phyloP scores from a whole-genome alignment of 2,888 invertebrate genomes.

The Crepidodera aurea region DNA sequence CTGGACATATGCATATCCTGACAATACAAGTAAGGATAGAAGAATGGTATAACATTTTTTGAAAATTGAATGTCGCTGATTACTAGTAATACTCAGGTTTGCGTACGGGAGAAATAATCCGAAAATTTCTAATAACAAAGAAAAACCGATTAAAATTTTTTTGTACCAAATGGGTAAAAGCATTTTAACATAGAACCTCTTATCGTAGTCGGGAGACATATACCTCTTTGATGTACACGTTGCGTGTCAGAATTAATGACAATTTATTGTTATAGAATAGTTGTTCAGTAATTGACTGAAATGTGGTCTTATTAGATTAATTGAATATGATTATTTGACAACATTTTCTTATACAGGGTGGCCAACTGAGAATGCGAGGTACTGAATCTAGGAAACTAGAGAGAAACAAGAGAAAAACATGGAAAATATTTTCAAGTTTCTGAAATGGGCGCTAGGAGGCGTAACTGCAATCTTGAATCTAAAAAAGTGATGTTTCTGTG shows the following conservation, averaged over 20 bases:
- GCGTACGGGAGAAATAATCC: neutral
- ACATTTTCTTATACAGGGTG: neutral
- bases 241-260: neutral
- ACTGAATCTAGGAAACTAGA: too few relatives aligned
- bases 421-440: too few relatives aligned
- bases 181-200: neutral
- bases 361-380: too few relatives aligned
- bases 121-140: neutral
- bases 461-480: too few relatives aligned
- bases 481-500: too few relatives aligned
- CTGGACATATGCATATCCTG: conserved; percentile 23
- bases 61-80: neutral
- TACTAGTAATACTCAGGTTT: neutral
- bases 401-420: too few relatives aligned
- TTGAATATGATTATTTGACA: neutral
- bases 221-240: neutral
- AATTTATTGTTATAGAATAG: neutral
- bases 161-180: neutral
- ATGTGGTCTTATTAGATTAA: neutral
- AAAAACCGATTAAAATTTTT: neutral
- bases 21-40: conserved; percentile 2
- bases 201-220: neutral
- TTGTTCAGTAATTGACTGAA: neutral
- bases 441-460: too few relatives aligned
- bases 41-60: neutral